Evolutionary conservation across 2,888 invertebrate genomes (phyloP), one percentile per base, ranked within the genome.

Genomic region (Pammene fasciana): DNA sequence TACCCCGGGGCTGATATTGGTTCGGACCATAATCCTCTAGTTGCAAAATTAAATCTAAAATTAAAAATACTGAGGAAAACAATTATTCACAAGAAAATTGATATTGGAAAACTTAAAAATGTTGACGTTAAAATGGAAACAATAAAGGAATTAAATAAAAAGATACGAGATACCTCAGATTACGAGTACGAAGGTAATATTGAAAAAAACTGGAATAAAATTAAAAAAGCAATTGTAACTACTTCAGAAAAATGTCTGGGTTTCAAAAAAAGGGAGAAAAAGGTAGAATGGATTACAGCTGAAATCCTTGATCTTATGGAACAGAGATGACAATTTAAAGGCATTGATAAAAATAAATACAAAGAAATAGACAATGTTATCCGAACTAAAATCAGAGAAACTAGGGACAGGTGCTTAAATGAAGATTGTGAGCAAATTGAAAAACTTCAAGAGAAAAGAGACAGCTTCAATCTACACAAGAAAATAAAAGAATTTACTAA

Each of bases 401-500:
- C 3, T 7, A 50, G 50, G 9, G 50, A 50, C 18, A 50, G 3
- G 3, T 50, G 9, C 18, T 18, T 50, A 16, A 3, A 50, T 7
- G 3, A 50, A 6, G 9, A 50, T 7, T 50, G 50, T 18, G 18
- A 9, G 7, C 7, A 50, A 50, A 50, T 50, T 7, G 50, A 50
- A 50, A 50, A 50, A 9, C 18, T 50, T 2, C 7, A 50, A 0
- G 9, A 3, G 9, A 5, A 18, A 18, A 7, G 9, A 2, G 18
- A 50, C 18, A 16, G 18, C 18, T 18, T 50, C 10, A 50, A 50
- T 10, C 10, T 50, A 50, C 50, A 50, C 9, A 50, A 50, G 18
- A 50, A 50, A 50, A 50, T 50, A 8, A 50, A 50, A 50, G 50
- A 50, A 8, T 50, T 50, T 9, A 50, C 50, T 7, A 50, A 50